Evolutionary conservation across 2,113 vertebrate species (phyloP).

Genomic region (Sakesphorus luctuosus): DNA sequence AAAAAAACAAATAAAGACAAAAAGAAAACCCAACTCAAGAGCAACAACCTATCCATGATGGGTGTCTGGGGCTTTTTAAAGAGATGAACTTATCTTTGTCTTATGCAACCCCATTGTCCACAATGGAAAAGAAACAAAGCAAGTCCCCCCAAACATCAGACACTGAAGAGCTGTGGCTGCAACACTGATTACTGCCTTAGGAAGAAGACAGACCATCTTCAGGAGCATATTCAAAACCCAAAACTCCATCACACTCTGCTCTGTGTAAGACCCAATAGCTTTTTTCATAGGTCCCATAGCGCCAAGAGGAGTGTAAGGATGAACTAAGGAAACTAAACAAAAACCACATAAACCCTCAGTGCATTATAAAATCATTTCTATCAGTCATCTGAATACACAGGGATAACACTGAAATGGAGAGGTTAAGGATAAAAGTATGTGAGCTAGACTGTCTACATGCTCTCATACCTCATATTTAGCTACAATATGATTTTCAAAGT

Average conservation of each 20-base stretch:
- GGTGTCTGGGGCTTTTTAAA: neutral
- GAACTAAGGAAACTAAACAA: neutral
- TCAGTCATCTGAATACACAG: neutral
- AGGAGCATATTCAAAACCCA: neutral
- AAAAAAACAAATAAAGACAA: no score
- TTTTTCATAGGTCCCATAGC: neutral
- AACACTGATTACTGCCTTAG: neutral
- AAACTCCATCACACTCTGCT: no score
- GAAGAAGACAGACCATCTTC: neutral
- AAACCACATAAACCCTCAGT: neutral
- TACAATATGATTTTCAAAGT: neutral
- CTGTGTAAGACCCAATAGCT: neutral
- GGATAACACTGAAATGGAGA: neutral
- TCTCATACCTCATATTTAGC: neutral
- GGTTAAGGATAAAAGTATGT: neutral
- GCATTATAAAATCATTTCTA: neutral
- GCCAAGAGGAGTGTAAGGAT: accelerated
- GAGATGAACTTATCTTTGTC: neutral
- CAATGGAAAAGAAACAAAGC: neutral
- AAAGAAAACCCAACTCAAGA: neutral
- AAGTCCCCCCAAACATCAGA: neutral
- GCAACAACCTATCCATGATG: neutral
- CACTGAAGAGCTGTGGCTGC: neutral
- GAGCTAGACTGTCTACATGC: neutral
- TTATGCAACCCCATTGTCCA: neutral